These are phyloP conservation scores for Porites divaricata DNA, from an alignment of 92 coral and sea anemone species.

Conservation along the genomic window DNA sequence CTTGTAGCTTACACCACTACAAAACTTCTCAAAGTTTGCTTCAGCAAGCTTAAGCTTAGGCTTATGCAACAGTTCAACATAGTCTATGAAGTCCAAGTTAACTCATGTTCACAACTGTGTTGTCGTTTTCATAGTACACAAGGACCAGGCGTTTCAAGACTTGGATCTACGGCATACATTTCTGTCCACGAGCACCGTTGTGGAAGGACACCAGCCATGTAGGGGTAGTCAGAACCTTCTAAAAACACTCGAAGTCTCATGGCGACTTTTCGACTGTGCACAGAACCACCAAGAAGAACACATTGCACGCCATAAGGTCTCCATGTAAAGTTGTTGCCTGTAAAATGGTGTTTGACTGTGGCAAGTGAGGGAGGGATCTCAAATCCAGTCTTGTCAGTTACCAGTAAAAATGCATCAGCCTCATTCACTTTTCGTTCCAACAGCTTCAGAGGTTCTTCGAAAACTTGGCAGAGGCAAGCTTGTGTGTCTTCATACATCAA, in stretches of 20 bases:
- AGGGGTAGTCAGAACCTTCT: conserved; percentile 94
- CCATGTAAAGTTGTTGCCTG: conserved; percentile 90
- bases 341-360: conserved; percentile 78
- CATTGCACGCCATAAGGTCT: conserved; percentile 95
- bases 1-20: conserved; percentile 6
- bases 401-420: conserved; percentile 93
- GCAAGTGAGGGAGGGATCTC: conserved; percentile 86
- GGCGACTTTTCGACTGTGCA: conserved; percentile 95
- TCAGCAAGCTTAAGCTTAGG: conserved; percentile 17
- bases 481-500: conserved; percentile 85
- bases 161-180: conserved; percentile 94
- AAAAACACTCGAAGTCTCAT: conserved; percentile 90
- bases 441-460: conserved; percentile 84
- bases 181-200: conserved; percentile 98
- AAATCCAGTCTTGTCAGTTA: conserved; percentile 86
- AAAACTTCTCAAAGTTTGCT: background rate
- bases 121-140: conserved; percentile 71
- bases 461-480: conserved; percentile 68
- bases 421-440: conserved; percentile 85
- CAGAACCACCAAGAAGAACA: conserved; percentile 96
- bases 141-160: conserved; percentile 99
- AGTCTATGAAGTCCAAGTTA: conserved; percentile 11
- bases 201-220: conserved; percentile 95
- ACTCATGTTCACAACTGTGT: background rate
- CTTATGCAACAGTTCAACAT: background rate